Evolutionary conservation across 2,888 invertebrate species (phyloP).

Genomic region (Eutolmus rufibarbis): DNA sequence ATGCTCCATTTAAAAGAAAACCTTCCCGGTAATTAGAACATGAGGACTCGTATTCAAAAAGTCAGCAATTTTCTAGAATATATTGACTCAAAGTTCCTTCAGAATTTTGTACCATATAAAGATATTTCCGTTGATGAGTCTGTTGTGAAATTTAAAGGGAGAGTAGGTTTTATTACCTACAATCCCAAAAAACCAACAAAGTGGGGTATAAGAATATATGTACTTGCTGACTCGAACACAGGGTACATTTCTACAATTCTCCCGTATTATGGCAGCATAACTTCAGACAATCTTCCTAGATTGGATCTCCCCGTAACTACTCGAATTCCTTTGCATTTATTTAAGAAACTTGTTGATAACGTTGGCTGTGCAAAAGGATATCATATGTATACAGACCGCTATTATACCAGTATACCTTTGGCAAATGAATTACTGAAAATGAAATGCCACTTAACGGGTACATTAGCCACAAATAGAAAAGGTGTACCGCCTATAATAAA

Average conservation of each 20-base stretch:
- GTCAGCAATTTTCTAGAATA: neutral
- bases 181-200: constrained; percentile 20
- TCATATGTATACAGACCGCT: neutral
- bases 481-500: constrained; percentile 10
- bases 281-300: constrained; percentile 26
- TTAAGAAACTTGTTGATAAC: constrained; percentile 19
- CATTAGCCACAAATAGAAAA: constrained; percentile 11
- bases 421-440: constrained; percentile 36
- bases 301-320: neutral
- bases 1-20: neutral
- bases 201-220: constrained; percentile 16
- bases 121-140: constrained; percentile 33
- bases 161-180: constrained; percentile 5
- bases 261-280: constrained; percentile 33
- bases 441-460: constrained; percentile 10
- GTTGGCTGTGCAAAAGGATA: neutral
- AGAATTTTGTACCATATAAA: constrained; percentile 36
- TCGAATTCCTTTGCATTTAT: constrained; percentile 17
- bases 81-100: constrained; percentile 38
- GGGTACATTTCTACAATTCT: constrained; percentile 19
- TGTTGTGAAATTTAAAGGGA: constrained; percentile 27
- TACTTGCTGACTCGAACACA: constrained; percentile 14
- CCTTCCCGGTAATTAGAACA: neutral
- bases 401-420: constrained; percentile 34
- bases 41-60: constrained; percentile 34